Base-by-base conservation (phyloP, 2,113 vertebrate species). In the Nannobrachium achirus region DNA sequence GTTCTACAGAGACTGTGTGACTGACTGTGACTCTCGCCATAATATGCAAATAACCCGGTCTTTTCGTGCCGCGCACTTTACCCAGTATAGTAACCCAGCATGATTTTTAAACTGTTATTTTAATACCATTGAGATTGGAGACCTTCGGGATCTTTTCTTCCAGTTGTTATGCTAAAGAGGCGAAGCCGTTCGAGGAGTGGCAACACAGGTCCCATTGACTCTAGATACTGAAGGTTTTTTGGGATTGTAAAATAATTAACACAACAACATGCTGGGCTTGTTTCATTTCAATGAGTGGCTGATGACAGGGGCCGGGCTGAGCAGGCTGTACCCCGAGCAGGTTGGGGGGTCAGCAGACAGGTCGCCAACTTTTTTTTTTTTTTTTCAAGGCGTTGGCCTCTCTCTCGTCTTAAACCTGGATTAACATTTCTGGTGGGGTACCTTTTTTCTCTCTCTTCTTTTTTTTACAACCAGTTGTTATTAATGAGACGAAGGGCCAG, bases 121-220 rank as follows among this genome's bases (percentile, higher is more conserved):
- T 94, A 91, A 92, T 91, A 90, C 92, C 75, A 91, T 93, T 89
- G 91, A 93, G 92, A 89, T 78, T 78, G 79, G 83, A 83, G 86
- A 88, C 88, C 68, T 87, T 87, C 85, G 81, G 91, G 91, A 89
- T 79, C 87, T 86, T 66, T 85, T 86, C 84, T 82, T 69, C 67
- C 7, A 3, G 69, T 62, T 92, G 88, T 92, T 88, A 93, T 87
- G 89, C 48, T 84, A 84, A 78, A 79, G 69, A 71, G 50, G 56
- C 81, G 73, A n/a, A 84, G 50, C 69, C 20, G 63, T 89, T 73
- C 40, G 79, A n/a, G n/a, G 66, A 83, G 89, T 84, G 42, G 82
- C 76, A 83, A 61, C 49, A 82, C 79, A 88, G 85, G 80, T 89
- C 81, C n/a, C 70, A 88, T 71, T 89, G 84, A 83, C 44, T n/a